Evolutionary conservation across 2,113 vertebrate species (phyloP).

Genomic region (Trematomus loennbergii): DNA sequence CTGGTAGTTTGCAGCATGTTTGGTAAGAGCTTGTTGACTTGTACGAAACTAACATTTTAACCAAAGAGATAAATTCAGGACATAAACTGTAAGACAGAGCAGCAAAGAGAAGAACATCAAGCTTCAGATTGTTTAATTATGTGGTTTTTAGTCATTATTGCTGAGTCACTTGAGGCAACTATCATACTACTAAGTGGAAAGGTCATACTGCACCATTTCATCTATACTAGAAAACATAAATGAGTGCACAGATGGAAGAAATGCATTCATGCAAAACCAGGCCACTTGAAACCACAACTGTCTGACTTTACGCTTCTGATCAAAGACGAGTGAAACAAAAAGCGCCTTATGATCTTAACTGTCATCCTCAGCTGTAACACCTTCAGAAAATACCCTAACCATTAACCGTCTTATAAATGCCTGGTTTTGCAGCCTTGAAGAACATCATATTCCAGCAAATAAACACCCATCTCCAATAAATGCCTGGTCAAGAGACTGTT

Average conservation of each 20-base stretch:
- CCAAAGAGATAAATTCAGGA: not conserved
- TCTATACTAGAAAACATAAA: conserved; percentile 7
- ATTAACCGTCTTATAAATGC: conserved; percentile 13
- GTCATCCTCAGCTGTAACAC: not conserved
- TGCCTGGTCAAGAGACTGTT: conserved; percentile 31
- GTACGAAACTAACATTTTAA: not conserved
- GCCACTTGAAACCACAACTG: conserved; percentile 30
- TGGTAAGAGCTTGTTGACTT: not conserved
- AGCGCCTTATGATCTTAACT: not conserved
- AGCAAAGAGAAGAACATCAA: not conserved
- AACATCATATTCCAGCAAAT: conserved; percentile 34
- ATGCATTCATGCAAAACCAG: conserved; percentile 23
- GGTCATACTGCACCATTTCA: not conserved
- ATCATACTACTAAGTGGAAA: not conserved
- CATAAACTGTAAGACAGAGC: not conserved
- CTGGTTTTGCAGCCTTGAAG: conserved; percentile 25
- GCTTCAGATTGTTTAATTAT: not conserved
- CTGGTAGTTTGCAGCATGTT: not conserved
- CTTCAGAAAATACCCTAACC: not conserved
- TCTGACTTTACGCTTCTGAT: conserved; percentile 6
- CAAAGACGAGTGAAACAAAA: conserved; percentile 8
- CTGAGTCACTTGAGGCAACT: conserved; percentile 6
- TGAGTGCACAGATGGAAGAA: not conserved
- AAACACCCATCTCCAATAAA: conserved; percentile 34
- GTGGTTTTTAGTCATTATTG: not conserved